Evolutionary conservation across 2,797 vertebrate species (phyloP).

Genomic region (Phataginus tetradactyla): DNA sequence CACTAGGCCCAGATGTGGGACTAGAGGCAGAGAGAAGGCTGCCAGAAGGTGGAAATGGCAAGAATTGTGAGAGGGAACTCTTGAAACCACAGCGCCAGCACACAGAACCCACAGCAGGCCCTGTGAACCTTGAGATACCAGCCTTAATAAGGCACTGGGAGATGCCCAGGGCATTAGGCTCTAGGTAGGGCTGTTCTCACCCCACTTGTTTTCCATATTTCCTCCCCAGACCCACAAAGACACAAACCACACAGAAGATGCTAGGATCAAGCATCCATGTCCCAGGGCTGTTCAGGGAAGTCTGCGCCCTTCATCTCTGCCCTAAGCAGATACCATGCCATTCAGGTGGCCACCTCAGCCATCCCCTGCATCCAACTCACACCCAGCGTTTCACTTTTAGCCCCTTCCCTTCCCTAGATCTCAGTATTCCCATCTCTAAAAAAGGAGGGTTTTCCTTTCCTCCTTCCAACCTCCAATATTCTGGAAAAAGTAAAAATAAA

Average conservation of each 20-base stretch:
- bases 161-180: background rate
- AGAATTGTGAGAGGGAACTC: background rate
- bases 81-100: background rate
- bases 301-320: background rate
- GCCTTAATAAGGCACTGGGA: background rate
- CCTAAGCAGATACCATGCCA: background rate
- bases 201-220: background rate
- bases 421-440: background rate
- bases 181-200: background rate
- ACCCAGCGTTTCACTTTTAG: background rate
- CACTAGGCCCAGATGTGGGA: background rate
- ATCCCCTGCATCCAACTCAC: background rate
- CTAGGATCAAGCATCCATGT: background rate
- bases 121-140: background rate
- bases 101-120: background rate
- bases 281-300: background rate
- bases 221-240: background rate
- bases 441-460: background rate
- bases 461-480: constrained; percentile 39
- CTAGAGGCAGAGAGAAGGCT: background rate
- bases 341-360: background rate
- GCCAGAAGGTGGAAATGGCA: background rate
- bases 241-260: background rate
- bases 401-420: constrained; percentile 3
- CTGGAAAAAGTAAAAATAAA: constrained; percentile 26